Conservation (phyloP, 2,888 invertebrate species). For the Argynnis bischoffii region DNA sequence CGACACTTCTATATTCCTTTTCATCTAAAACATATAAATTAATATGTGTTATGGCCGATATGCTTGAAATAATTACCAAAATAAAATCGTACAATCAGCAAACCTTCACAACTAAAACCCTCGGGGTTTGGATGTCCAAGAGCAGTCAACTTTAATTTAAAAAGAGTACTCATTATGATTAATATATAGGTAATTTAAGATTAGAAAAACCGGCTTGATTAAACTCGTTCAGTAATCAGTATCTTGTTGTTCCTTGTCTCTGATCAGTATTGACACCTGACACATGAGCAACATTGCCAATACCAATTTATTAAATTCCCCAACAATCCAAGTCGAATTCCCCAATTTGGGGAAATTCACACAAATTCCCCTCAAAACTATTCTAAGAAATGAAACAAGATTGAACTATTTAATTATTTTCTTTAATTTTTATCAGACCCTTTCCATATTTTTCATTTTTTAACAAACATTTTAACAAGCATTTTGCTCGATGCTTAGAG, state of each 20-base stretch:
- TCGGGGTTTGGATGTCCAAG: constrained; percentile 89
- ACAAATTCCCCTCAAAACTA: too few relatives aligned
- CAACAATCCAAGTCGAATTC: too few relatives aligned
- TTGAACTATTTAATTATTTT: too few relatives aligned
- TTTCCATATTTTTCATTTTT: too few relatives aligned
- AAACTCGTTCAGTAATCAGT: background rate
- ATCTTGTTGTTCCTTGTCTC: too few relatives aligned
- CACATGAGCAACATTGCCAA: background rate
- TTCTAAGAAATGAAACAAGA: too few relatives aligned
- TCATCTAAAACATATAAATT: constrained; percentile 84
- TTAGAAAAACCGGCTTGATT: background rate
- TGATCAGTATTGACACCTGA: background rate
- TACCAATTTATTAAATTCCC: too few relatives aligned
- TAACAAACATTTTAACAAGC: too few relatives aligned
- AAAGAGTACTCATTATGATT: constrained; percentile 81
- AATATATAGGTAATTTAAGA: background rate
- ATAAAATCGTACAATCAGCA: background rate
- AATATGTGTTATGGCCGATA: background rate
- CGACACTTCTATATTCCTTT: constrained; percentile 88
- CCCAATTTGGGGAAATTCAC: too few relatives aligned
- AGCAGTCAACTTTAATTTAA: constrained; percentile 89
- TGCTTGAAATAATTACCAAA: background rate
- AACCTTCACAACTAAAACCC: constrained; percentile 87
- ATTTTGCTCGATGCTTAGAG: too few relatives aligned
- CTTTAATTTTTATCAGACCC: too few relatives aligned